Evolutionary conservation across 37 sponge, comb jelly and placozoan species (phyloP), one percentile per base, ranked within the genome.

Genomic region (Aplysina aerophoba): DNA sequence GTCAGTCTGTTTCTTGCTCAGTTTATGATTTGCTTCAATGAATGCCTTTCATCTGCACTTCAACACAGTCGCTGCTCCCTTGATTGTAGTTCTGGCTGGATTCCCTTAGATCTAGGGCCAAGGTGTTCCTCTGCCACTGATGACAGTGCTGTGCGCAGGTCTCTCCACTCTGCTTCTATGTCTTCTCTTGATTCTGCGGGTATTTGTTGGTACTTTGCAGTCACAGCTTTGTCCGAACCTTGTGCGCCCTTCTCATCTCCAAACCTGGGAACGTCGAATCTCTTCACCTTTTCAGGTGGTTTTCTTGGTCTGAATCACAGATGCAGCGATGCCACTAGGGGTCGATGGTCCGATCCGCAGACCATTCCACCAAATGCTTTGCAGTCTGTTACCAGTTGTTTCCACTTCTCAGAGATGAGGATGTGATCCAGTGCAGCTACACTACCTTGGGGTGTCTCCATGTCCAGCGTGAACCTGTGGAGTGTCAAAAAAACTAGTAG

Each of bases 31-130:
- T 11, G 12, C 64, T 62, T 62, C 64, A 28, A 11, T 62, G 64
- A 62, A 62, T 62, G 64, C 64, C 64, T 62, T 62, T 62, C 64
- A 13, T 62, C 64, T 62, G 11, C 64, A 62, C 64, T 62, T 11
- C 64, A 62, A 4, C 64, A 62, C 64, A 62, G 4, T 14, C 11
- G 64, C 64, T 62, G 12, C 11, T 62, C 64, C 4, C 64, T 62
- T 62, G 64, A 62, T 62, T 62, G 64, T 14, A 62, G 11, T 3
- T 62, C 64, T 62, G 64, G 12, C 11, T 62, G 64, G 64, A 62
- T 62, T 62, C 64, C 64, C 64, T 62, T 62, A 62, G 12, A 6
- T 62, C 4, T 62, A 62, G 64, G 64, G 4, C 64, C 12, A 11
- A 62, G 64, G 64, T 62, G 64, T 14, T 62, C 64, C 5, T 62